Percentiles rank a stretch among this genome's conserved stretches.
Conservation (phyloP, 2,113 vertebrate genomes). For the Chrysemys picta region DNA sequence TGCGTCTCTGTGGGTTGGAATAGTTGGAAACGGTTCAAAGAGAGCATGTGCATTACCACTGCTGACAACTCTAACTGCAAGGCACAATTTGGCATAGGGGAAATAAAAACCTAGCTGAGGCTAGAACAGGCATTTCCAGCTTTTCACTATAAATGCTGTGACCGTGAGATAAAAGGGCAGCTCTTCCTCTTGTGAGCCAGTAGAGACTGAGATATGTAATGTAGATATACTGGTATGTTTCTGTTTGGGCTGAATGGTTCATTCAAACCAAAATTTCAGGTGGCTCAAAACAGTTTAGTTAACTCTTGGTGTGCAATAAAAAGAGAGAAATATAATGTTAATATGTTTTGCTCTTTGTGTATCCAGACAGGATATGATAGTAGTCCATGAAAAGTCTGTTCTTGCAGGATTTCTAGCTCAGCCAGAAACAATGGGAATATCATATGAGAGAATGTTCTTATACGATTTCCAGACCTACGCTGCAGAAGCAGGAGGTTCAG, state of each 20-base stretch:
- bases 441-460: neutral
- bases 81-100: neutral
- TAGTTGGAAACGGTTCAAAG: constrained; percentile 41
- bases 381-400: neutral
- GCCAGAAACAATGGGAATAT: neutral
- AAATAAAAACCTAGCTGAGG: neutral
- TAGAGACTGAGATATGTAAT: fast-evolving
- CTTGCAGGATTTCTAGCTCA: fast-evolving
- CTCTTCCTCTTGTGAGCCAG: neutral
- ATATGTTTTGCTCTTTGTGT: neutral
- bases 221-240: neutral
- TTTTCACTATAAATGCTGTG: constrained; percentile 8
- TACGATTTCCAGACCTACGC: neutral
- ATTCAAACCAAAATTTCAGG: neutral
- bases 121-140: constrained; percentile 11
- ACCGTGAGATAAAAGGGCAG: neutral
- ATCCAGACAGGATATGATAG: neutral
- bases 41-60: constrained; percentile 50
- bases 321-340: neutral
- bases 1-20: neutral
- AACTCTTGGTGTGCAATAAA: neutral
- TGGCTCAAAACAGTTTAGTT: neutral
- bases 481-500: neutral
- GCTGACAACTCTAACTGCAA: constrained; percentile 27
- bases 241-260: neutral